Conservation (phyloP, 37 sponge, comb jelly and placozoan genomes). For the Mnemiopsis leidyi region DNA sequence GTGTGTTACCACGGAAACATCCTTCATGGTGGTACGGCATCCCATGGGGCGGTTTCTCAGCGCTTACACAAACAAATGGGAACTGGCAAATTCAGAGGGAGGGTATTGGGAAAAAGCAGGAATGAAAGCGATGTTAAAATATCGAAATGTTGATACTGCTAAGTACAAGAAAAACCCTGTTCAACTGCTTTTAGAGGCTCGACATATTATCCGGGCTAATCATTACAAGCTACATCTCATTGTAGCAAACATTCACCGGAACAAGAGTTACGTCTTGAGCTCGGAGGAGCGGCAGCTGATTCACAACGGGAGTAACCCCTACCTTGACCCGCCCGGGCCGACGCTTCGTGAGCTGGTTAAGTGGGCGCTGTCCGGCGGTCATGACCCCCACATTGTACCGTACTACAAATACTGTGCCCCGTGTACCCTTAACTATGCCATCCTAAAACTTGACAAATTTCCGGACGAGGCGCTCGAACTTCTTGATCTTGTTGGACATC, state of each 20-base stretch:
- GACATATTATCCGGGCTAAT: not conserved
- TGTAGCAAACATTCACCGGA: not conserved
- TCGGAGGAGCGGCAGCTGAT: not conserved
- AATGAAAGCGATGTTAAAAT: not conserved
- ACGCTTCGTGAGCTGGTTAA: constrained; percentile 5
- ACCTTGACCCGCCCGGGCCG: constrained; percentile 50
- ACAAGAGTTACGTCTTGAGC: not conserved
- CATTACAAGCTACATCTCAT: not conserved
- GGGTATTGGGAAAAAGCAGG: not conserved
- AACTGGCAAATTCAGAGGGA: not conserved
- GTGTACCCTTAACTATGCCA: constrained; percentile 14
- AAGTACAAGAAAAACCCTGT: not conserved
- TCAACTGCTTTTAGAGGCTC: not conserved
- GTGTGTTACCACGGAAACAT: not conserved
- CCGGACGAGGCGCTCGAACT: not conserved
- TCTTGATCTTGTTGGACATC: not conserved
- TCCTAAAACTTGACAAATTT: constrained; percentile 31
- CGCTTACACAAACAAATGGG: constrained; percentile 22
- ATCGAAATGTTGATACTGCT: not conserved
- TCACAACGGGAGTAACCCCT: constrained; percentile 19
- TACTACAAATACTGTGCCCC: constrained; percentile 25
- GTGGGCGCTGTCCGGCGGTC: not conserved
- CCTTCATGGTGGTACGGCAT: constrained; percentile 50
- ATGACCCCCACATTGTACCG: not conserved
- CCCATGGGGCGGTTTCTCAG: constrained; percentile 14